phyloP scores from a whole-genome alignment of 2,797 vertebrate genomes.

The Myotis vivesi region DNA sequence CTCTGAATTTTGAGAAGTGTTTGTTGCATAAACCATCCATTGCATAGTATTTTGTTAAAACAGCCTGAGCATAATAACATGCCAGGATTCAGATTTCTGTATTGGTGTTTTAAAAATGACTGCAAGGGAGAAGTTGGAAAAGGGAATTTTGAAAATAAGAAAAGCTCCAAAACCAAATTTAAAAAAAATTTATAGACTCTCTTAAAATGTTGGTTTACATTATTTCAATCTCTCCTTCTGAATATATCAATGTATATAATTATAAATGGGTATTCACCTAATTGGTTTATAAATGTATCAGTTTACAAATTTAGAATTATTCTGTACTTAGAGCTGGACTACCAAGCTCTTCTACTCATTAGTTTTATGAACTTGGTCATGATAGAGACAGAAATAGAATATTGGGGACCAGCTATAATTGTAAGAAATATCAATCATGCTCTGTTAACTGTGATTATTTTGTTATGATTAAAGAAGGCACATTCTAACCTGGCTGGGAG shows the following conservation, averaged over 20 bases:
- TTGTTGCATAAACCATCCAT: background rate
- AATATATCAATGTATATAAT: background rate
- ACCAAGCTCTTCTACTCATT: background rate
- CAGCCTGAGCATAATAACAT: background rate
- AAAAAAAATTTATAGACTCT: background rate
- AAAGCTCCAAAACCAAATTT: background rate
- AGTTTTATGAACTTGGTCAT: background rate
- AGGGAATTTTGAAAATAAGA: background rate
- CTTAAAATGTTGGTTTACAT: background rate
- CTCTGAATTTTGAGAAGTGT: background rate
- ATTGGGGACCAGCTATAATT: too few species aligned
- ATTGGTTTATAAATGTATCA: background rate
- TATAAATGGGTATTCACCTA: background rate
- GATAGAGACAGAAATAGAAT: too few species aligned
- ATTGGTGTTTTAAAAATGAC: background rate
- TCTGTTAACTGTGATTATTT: too few species aligned
- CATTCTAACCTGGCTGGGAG: too few species aligned
- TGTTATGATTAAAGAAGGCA: too few species aligned
- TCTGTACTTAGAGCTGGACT: background rate
- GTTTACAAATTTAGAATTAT: background rate
- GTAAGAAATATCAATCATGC: too few species aligned
- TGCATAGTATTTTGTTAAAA: background rate
- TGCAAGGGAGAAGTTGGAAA: background rate
- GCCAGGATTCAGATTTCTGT: background rate
- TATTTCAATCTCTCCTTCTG: background rate